A percentile compares a stretch with the other conserved stretches of the same genome.
phyloP scores from a whole-genome alignment of 2,888 invertebrate genomes.

The Pantelozetes paolii region DNA sequence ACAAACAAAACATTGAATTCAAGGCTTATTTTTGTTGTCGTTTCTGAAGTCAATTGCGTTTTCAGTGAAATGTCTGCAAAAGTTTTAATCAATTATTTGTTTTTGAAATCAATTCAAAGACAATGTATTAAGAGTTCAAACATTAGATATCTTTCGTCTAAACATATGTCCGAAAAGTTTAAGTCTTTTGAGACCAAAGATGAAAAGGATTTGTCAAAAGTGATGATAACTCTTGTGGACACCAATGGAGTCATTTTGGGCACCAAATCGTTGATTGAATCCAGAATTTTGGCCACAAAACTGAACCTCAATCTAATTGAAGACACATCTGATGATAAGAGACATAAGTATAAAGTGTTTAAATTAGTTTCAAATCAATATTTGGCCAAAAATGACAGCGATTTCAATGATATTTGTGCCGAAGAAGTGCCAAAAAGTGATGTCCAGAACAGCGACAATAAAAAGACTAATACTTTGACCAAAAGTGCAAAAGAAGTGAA shows the following conservation, averaged over 20 bases:
- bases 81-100: neutral
- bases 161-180: neutral
- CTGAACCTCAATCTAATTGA: conserved; percentile 25
- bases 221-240: conserved; percentile 29
- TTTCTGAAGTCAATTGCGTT: too few species aligned
- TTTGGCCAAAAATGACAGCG: neutral
- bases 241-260: conserved; percentile 32
- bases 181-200: neutral
- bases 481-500: conserved; percentile 11
- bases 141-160: neutral
- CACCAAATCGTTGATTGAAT: conserved; percentile 18
- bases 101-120: neutral
- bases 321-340: neutral
- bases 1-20: too few species aligned
- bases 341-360: neutral
- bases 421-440: neutral
- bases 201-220: neutral
- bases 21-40: neutral
- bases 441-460: neutral
- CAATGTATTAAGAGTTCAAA: neutral
- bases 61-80: neutral
- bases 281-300: conserved; percentile 37
- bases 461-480: neutral
- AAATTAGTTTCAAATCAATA: conserved; percentile 13
- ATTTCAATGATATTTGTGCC: neutral